phyloP scores from a whole-genome alignment of 2,888 invertebrate species.

The Ectemnius continuus region DNA sequence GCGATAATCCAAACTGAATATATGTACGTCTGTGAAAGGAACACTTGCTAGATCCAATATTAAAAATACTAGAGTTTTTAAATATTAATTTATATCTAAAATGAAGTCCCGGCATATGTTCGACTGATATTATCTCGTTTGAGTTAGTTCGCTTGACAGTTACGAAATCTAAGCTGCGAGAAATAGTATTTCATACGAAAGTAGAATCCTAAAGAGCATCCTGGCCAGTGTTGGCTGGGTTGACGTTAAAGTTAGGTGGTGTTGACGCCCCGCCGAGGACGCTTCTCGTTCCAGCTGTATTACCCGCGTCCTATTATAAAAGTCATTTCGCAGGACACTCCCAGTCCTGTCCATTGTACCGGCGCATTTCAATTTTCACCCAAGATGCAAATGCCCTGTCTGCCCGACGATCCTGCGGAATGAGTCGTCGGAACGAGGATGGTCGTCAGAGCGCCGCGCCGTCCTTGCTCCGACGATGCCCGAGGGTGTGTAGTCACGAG shows the following conservation, averaged over 20 bases:
- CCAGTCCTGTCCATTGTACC: constrained; percentile 65
- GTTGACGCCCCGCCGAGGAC: constrained; percentile 28
- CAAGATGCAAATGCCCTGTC: constrained; percentile 71
- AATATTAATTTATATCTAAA: too few relatives aligned
- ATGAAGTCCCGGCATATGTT: too few relatives aligned
- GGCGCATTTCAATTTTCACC: constrained; percentile 72
- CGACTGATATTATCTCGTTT: too few relatives aligned
- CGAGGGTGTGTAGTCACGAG: constrained; percentile 46
- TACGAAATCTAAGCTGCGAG: too few relatives aligned
- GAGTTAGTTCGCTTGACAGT: too few relatives aligned
- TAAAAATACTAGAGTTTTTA: too few relatives aligned
- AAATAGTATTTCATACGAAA: too few relatives aligned
- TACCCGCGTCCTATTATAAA: constrained; percentile 70
- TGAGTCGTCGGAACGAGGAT: constrained; percentile 42
- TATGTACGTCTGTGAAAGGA: too few relatives aligned
- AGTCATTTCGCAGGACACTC: constrained; percentile 70
- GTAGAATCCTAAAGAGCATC: too few relatives aligned
- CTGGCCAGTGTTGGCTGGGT: neutral
- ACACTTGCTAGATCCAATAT: too few relatives aligned
- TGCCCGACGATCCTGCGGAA: constrained; percentile 40
- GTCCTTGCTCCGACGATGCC: constrained; percentile 27
- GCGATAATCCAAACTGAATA: too few relatives aligned
- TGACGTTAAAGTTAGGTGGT: too few relatives aligned
- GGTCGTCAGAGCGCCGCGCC: constrained; percentile 13
- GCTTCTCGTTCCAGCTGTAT: constrained; percentile 56